Evolutionary conservation across 2,888 invertebrate species (phyloP).

Genomic region (Sturmia bella): DNA sequence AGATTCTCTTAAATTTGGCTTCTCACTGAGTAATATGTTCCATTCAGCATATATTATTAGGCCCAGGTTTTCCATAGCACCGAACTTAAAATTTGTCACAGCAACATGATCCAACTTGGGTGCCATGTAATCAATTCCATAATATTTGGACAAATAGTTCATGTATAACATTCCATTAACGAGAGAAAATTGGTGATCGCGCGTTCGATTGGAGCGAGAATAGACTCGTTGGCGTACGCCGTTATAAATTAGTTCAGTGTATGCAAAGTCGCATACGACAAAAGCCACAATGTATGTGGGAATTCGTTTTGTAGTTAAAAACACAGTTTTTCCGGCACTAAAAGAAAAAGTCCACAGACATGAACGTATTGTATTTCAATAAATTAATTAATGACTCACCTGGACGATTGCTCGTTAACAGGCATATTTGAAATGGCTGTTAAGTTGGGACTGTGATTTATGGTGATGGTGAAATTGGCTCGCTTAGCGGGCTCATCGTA

Average conservation of each 20-base stretch:
- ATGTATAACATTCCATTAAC: conserved; percentile 88
- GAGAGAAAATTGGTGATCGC: conserved; percentile 86
- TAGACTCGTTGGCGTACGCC: conserved; percentile 72
- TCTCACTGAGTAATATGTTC: conserved; percentile 77
- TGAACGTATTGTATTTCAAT: background rate
- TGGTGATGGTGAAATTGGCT: conserved; percentile 71
- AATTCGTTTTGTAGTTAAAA: conserved; percentile 84
- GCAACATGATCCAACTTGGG: too few species aligned
- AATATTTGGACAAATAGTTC: conserved; percentile 83
- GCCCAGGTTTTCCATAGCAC: too few species aligned
- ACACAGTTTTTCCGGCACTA: conserved; percentile 73
- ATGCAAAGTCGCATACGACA: conserved; percentile 85
- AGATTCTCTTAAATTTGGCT: conserved; percentile 75
- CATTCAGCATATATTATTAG: conserved; percentile 74
- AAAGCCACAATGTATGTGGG: conserved; percentile 91
- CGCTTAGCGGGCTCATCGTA: conserved; percentile 13
- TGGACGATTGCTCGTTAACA: conserved; percentile 61
- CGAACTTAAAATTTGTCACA: too few species aligned
- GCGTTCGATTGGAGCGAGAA: conserved; percentile 76
- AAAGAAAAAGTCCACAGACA: conserved; percentile 22
- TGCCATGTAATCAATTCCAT: too few species aligned
- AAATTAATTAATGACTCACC: conserved; percentile 41
- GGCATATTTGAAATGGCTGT: too few species aligned
- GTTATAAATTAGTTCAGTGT: conserved; percentile 63
- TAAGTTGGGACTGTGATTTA: conserved; percentile 76